These are phyloP conservation scores for Halisarca cf. caerulea DNA, from an alignment of 37 sponge, comb jelly and placozoan genomes.

Conservation along the genomic window DNA sequence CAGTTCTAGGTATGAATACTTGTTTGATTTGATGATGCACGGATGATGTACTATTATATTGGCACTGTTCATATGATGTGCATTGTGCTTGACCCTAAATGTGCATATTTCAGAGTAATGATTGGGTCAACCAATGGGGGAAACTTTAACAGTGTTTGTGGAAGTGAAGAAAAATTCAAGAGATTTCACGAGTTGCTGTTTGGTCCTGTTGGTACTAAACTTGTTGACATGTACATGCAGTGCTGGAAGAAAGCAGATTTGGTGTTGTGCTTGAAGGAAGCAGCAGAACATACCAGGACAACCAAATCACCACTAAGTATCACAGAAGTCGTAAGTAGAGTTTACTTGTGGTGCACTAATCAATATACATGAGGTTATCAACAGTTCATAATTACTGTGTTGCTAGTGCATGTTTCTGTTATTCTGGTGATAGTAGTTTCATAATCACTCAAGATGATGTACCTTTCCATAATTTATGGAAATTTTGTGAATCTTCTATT, in stretches of 20 bases:
- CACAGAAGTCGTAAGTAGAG: constrained; percentile 55
- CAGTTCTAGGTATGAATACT: no score
- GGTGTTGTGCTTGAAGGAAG: constrained; percentile 56
- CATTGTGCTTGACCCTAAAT: not conserved
- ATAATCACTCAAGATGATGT: not conserved
- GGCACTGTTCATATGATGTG: not conserved
- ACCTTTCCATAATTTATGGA: not conserved
- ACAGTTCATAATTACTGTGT: not conserved
- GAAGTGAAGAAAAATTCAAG: not conserved
- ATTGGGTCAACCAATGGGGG: constrained; percentile 13
- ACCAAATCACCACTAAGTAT: constrained; percentile 68
- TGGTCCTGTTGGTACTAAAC: not conserved
- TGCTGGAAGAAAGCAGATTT: constrained; percentile 70
- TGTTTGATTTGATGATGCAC: no score
- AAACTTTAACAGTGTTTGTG: not conserved
- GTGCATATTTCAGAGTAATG: not conserved
- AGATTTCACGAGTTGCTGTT: not conserved
- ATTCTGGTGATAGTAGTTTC: no score
- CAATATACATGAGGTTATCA: not conserved
- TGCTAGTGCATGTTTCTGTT: no score
- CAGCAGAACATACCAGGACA: constrained; percentile 51
- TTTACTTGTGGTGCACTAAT: not conserved
- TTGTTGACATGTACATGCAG: not conserved
- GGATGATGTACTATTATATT: no score
- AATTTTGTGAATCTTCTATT: no score